phyloP scores from a whole-genome alignment of 1,140 invertebrate species.

The Andricus grossulariae region DNA sequence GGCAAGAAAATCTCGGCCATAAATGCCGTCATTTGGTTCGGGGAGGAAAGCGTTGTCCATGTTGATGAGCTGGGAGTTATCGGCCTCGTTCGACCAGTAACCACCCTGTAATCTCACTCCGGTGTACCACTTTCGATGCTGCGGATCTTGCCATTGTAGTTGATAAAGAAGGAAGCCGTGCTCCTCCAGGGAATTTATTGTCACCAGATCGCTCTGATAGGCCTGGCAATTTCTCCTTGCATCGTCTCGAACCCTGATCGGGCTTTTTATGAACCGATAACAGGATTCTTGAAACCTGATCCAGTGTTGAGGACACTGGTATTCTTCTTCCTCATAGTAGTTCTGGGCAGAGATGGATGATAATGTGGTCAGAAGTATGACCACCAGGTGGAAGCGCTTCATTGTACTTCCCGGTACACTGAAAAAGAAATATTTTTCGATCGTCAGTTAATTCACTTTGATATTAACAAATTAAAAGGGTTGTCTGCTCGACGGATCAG shows the following conservation, averaged over 20 bases:
- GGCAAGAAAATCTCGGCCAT: constrained; percentile 78
- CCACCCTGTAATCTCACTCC: constrained; percentile 83
- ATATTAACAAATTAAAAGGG: too few species aligned
- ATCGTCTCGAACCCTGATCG: constrained; percentile 85
- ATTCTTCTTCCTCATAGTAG: constrained; percentile 60
- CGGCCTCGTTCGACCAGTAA: constrained; percentile 90
- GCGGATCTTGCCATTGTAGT: constrained; percentile 87
- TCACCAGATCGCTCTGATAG: constrained; percentile 87
- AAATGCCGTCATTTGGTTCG: constrained; percentile 72
- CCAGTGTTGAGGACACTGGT: constrained; percentile 90
- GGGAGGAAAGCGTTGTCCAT: constrained; percentile 90
- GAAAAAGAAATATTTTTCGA: background rate
- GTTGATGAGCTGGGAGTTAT: constrained; percentile 84
- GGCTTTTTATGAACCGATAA: constrained; percentile 92
- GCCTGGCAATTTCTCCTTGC: constrained; percentile 88
- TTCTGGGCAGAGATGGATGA: constrained; percentile 51
- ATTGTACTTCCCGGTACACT: constrained; percentile 2
- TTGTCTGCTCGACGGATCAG: too few species aligned
- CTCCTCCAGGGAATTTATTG: constrained; percentile 88
- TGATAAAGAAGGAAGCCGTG: constrained; percentile 90
- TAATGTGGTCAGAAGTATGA: background rate
- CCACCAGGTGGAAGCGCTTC: constrained; percentile 2
- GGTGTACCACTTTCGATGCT: constrained; percentile 91
- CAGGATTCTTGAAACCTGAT: constrained; percentile 85
- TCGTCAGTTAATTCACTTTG: too few species aligned